Evolutionary conservation across 2,113 vertebrate species (phyloP).

Genomic region (Rattus norvegicus): GRCr8 NC_086023.1:126497501-126498000

Average conservation of each 20-base stretch:
- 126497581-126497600: background rate
- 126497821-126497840: background rate
- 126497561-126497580: background rate
- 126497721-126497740: background rate
- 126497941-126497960: background rate
- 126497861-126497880: background rate
- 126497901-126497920: background rate
- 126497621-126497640: background rate
- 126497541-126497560: background rate
- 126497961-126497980: background rate
- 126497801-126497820: background rate
- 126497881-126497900: background rate
- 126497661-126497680: background rate
- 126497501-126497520: background rate
- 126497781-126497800: background rate
- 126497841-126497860: background rate
- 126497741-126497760: rapidly evolving
- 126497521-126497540: too few relatives aligned
- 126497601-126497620: constrained; percentile 54
- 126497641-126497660: background rate
- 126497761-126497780: rapidly evolving
- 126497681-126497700: background rate
- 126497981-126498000: background rate
- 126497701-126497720: too few relatives aligned
- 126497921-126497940: background rate